Percentiles rank a stretch among this genome's conserved stretches.
These are phyloP conservation scores for Gopherus flavomarginatus DNA, from an alignment of 2,113 vertebrate genomes.

Conservation along the genomic window DNA sequence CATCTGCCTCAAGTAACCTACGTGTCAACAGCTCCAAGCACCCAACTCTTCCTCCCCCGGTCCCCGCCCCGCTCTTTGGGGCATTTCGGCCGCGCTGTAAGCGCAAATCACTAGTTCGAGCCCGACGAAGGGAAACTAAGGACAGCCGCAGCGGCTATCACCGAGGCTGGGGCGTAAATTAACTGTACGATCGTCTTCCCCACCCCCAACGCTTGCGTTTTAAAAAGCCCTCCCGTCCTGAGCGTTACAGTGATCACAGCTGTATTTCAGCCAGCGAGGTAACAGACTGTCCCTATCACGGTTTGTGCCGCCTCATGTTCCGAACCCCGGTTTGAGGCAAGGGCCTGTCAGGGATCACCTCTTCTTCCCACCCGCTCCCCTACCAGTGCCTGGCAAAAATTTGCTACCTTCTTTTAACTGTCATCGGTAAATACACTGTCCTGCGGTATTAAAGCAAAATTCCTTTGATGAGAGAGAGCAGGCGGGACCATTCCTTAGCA, in stretches of 20 bases:
- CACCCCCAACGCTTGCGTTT: too few relatives aligned
- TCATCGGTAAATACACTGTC: neutral
- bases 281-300: neutral
- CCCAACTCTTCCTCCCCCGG: too few relatives aligned
- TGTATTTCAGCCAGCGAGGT: neutral
- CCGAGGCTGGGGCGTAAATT: neutral
- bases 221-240: neutral
- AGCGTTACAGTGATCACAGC: rapidly evolving
- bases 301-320: neutral
- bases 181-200: neutral
- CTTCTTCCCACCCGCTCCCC: neutral
- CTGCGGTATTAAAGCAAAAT: neutral
- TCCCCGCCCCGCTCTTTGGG: neutral
- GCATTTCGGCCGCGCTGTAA: rapidly evolving
- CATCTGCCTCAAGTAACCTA: neutral
- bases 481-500: neutral
- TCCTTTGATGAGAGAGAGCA: neutral
- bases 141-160: neutral
- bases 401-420: neutral
- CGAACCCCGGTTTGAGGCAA: neutral
- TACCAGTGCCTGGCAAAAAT: neutral
- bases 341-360: neutral
- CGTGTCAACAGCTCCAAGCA: neutral
- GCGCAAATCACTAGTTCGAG: neutral
- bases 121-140: neutral